phyloP scores from a whole-genome alignment of 2,113 vertebrate species.

The Trogon melanurus region DNA sequence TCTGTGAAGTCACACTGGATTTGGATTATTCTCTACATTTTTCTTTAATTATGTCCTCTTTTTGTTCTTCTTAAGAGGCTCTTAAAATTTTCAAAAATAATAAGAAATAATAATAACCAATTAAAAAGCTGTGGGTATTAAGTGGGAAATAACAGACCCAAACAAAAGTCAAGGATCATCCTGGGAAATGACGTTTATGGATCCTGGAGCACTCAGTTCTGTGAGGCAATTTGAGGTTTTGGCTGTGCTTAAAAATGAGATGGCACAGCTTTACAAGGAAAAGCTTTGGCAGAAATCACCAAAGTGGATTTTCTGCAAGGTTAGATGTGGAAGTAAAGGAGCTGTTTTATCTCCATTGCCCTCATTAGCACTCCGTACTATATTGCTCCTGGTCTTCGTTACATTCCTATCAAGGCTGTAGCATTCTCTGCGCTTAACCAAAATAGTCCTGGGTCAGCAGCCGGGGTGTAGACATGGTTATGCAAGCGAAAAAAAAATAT shows the following conservation, averaged over 20 bases:
- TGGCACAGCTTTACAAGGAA: background rate
- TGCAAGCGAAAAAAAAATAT: background rate
- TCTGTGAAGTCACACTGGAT: background rate
- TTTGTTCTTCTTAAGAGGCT: constrained; percentile 29
- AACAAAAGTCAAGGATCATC: constrained; percentile 52
- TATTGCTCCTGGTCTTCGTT: background rate
- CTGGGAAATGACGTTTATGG: constrained; percentile 48
- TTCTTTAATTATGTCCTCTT: background rate
- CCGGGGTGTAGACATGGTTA: background rate
- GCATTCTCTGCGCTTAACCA: background rate
- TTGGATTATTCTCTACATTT: constrained; percentile 33
- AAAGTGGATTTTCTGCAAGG: background rate
- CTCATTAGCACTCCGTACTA: background rate
- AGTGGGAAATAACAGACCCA: constrained; percentile 46
- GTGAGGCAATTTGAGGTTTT: constrained; percentile 52
- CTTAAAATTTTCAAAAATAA: constrained; percentile 53
- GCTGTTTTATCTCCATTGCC: background rate
- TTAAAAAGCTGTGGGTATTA: constrained; percentile 50
- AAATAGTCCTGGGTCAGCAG: background rate
- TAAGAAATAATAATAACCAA: constrained; percentile 58
- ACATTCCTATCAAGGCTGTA: accelerated
- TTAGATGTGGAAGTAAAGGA: background rate
- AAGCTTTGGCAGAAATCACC: background rate
- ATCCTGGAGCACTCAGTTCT: constrained; percentile 3
- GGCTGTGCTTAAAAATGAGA: background rate